Base-by-base conservation (phyloP, 2,113 vertebrate genomes). In the Amblyopsis rosae region DNA sequence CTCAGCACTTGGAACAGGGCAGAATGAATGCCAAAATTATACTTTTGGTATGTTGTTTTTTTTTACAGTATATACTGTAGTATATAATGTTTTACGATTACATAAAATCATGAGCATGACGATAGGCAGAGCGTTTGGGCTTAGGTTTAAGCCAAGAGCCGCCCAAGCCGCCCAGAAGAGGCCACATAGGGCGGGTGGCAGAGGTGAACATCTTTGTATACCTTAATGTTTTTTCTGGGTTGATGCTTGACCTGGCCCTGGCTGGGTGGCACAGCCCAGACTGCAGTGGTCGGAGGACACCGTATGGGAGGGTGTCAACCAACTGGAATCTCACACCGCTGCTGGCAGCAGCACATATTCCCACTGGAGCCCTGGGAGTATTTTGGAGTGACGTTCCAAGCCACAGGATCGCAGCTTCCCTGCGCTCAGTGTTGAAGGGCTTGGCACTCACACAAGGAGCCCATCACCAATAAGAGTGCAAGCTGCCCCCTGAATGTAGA, bases 321-420 rank as follows among this genome's bases (percentile, higher is more conserved):
- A 55, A 32, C 65, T 68, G 79, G 82, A 84, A 76, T 82, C 76
- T 81, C 83, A 78, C 83, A 82, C 72, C 80, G 59, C 47, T 3
- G 50, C 59, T 77, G 80, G 63, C 53, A 49, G 59, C 53, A 49
- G 59, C 1, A 10, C 51, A 41, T 61, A 59, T 65, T 73, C 59
- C 68, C 32, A 15, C 59, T 13, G 77, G 73, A 79, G 59, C 26
- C 33, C 49, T 67, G 6, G 2, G 19, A 75, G 78, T 60, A 32
- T 70, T 76, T 16, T 0, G 46, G 67, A 68, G 64, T 13, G 46
- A 9, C 10, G 13, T 45, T 66, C 83, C 80, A 80, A 80, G 12
- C 80, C 83, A 58, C 80, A 82, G 77, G 59, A 63, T 73, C 26
- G 16, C 64, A 62, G 64, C 53, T 26, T 12, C 10, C 41, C 12